Evolutionary conservation across 2,888 invertebrate species (phyloP).

Genomic region (Orthonychiurus folsomi): DNA sequence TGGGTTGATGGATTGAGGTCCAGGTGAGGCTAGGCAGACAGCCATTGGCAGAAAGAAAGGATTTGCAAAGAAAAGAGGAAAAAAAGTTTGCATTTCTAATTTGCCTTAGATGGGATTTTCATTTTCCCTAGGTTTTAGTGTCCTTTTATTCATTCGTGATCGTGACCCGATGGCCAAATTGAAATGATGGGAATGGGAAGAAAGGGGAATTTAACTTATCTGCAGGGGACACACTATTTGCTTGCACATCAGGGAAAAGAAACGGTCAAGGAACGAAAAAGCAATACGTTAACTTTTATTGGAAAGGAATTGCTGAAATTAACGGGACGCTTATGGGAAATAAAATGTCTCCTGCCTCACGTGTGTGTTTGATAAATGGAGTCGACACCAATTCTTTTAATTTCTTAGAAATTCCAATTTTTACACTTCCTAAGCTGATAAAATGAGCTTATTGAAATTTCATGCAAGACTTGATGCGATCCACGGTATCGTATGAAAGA

Average conservation of each 20-base stretch:
- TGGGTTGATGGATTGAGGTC: neutral
- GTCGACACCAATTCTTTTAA: neutral
- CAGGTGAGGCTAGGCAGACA: neutral
- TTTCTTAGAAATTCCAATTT: neutral
- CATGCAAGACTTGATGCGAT: neutral
- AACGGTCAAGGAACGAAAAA: neutral
- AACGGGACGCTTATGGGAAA: too few species aligned
- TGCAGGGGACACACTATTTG: neutral
- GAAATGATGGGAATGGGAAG: constrained; percentile 1
- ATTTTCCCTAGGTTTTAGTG: too few species aligned
- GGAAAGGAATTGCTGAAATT: neutral
- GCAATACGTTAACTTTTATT: neutral
- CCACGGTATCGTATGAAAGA: neutral
- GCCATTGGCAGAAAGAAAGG: neutral
- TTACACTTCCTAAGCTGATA: neutral
- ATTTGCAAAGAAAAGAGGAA: too few species aligned
- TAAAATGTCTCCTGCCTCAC: too few species aligned
- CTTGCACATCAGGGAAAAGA: neutral
- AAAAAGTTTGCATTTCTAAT: too few species aligned
- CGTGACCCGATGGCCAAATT: neutral
- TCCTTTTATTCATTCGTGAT: too few species aligned
- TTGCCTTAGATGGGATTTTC: too few species aligned
- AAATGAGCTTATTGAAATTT: neutral
- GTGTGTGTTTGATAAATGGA: too few species aligned
- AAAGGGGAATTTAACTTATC: neutral